Conservation (phyloP, 2,797 vertebrate genomes). For the Cetoscarus ocellatus region DNA sequence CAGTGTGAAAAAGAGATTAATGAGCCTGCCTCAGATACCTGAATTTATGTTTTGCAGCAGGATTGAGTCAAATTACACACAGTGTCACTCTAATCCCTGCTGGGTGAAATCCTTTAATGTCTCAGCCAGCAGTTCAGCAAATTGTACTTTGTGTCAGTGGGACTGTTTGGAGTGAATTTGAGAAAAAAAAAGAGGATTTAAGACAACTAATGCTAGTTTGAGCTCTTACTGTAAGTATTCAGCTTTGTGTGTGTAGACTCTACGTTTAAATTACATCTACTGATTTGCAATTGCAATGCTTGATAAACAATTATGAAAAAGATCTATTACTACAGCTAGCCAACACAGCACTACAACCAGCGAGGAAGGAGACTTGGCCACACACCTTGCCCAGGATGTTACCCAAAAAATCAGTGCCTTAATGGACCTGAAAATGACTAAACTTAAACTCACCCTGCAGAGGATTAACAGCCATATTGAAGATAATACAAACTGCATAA, state of each 20-base stretch:
- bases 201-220: constrained; percentile 36
- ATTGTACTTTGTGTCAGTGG: constrained; percentile 8
- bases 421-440: no score
- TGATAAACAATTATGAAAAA: constrained; percentile 37
- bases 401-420: no score
- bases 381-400: no score
- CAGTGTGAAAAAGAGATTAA: constrained; percentile 1
- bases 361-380: no score
- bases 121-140: constrained; percentile 5
- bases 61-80: constrained; percentile 35
- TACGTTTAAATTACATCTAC: constrained; percentile 19
- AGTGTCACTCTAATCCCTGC: constrained; percentile 27
- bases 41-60: constrained; percentile 16
- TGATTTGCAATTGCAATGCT: constrained; percentile 13
- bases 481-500: no score
- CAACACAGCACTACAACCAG: no score
- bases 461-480: no score
- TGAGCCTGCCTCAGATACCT: constrained; percentile 15
- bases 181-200: constrained; percentile 18
- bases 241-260: constrained; percentile 17
- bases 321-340: constrained; percentile 16
- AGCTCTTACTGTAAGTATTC: constrained; percentile 35
- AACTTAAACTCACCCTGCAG: no score
- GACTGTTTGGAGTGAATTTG: constrained; percentile 22
- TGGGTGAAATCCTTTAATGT: constrained; percentile 30